phyloP scores from a whole-genome alignment of 2,113 vertebrate species.

The Labrus mixtus region DNA sequence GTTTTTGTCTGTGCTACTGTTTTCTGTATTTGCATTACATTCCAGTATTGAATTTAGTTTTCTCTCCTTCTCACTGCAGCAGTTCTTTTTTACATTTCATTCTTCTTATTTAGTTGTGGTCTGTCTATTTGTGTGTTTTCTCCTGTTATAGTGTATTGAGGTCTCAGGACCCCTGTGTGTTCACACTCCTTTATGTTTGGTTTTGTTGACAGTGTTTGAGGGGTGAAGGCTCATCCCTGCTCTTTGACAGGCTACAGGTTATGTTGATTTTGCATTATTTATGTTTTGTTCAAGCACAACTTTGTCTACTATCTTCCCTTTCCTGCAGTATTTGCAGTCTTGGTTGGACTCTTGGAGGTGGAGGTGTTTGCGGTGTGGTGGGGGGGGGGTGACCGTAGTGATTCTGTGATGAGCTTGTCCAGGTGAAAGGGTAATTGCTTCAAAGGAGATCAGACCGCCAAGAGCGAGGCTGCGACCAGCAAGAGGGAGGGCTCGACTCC shows the following conservation, averaged over 20 bases:
- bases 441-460: constrained; percentile 90
- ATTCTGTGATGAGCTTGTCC: constrained; percentile 82
- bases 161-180: neutral
- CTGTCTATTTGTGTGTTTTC: neutral
- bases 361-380: constrained; percentile 22
- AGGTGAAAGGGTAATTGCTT: constrained; percentile 94
- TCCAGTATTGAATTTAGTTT: too few relatives aligned
- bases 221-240: neutral
- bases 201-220: neutral
- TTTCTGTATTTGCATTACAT: too few relatives aligned
- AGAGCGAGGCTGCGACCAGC: constrained; percentile 68
- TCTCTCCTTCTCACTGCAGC: neutral
- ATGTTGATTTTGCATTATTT: neutral
- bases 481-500: constrained; percentile 75
- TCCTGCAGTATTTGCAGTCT: neutral
- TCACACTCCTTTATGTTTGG: neutral
- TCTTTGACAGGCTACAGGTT: neutral
- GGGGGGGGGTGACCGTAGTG: constrained; percentile 41
- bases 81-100: neutral
- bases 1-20: too few relatives aligned
- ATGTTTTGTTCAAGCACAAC: neutral
- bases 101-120: neutral
- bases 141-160: neutral
- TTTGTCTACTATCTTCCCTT: constrained; percentile 3
- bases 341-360: constrained; percentile 36